Conservation (phyloP, 2,888 invertebrate genomes). For the Hydrotaea cyrtoneurina region DNA sequence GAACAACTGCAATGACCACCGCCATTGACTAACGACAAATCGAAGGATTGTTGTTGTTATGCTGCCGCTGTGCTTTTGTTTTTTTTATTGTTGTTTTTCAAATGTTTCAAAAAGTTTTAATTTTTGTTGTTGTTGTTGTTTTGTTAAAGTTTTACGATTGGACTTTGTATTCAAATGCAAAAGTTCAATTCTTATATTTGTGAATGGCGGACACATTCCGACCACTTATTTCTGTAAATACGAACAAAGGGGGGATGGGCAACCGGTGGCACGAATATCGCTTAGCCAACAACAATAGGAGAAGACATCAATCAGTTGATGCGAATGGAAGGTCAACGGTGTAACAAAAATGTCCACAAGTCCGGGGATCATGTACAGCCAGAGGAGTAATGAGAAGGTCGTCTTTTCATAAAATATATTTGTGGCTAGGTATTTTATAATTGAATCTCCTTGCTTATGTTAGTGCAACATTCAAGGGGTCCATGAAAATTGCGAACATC, state of each 20-base stretch:
- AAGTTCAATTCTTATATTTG: constrained; percentile 59
- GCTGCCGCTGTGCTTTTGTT: constrained; percentile 2
- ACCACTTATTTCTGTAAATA: background rate
- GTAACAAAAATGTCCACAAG: too few relatives aligned
- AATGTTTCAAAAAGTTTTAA: constrained; percentile 29
- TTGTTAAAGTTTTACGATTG: constrained; percentile 59
- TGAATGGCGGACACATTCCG: constrained; percentile 24
- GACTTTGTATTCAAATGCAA: constrained; percentile 62
- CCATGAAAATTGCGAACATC: too few relatives aligned
- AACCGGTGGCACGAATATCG: too few relatives aligned
- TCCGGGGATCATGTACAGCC: too few relatives aligned
- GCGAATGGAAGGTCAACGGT: too few relatives aligned
- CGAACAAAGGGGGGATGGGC: background rate
- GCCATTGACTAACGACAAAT: constrained; percentile 31
- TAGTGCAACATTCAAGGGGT: too few relatives aligned
- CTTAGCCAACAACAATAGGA: too few relatives aligned
- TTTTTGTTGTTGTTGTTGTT: constrained; percentile 44
- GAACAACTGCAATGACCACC: constrained; percentile 28
- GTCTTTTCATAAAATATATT: too few relatives aligned
- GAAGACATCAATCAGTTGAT: too few relatives aligned
- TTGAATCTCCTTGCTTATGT: too few relatives aligned
- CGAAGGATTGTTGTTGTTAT: constrained; percentile 47
- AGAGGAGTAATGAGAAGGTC: too few relatives aligned
- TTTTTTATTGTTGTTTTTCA: constrained; percentile 20
- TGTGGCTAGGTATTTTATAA: too few relatives aligned